Percentiles rank a stretch among this genome's conserved stretches.
These are phyloP conservation scores for Crossaster papposus DNA, from an alignment of 53 echinoderm and acorn worm genomes.

Conservation along the genomic window DNA sequence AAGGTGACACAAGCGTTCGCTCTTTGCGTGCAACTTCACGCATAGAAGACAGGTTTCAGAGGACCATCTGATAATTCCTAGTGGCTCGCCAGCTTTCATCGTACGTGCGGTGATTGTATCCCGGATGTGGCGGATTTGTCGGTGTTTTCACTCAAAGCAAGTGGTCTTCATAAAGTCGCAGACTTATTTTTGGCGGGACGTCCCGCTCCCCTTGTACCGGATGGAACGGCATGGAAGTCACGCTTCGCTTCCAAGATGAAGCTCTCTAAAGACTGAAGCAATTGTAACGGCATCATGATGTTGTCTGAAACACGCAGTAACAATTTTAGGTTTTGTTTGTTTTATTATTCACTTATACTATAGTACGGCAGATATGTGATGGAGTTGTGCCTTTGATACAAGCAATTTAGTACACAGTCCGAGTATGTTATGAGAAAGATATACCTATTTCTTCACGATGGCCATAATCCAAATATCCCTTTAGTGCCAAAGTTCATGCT, in stretches of 20 bases:
- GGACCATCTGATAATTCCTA: background rate
- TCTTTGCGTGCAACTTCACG: background rate
- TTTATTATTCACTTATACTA: too few relatives aligned
- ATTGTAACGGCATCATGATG: too few relatives aligned
- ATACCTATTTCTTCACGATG: too few relatives aligned
- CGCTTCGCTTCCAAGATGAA: background rate
- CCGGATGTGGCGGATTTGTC: conserved; percentile 24
- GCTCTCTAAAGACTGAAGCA: background rate
- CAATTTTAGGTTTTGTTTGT: too few relatives aligned
- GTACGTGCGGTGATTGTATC: background rate
- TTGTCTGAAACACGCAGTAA: too few relatives aligned
- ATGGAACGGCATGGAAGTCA: background rate
- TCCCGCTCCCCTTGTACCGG: conserved; percentile 5
- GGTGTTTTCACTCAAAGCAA: conserved; percentile 12
- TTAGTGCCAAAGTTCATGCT: too few relatives aligned
- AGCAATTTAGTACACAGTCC: too few relatives aligned
- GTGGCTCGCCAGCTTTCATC: conserved; percentile 23
- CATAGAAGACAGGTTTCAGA: background rate
- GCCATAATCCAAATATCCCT: too few relatives aligned
- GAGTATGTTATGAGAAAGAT: too few relatives aligned
- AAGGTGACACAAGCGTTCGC: background rate
- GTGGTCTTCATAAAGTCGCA: conserved; percentile 28
- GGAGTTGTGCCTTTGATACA: too few relatives aligned
- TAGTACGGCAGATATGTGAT: too few relatives aligned
- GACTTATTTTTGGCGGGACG: conserved; percentile 17